Percentiles rank a stretch among this genome's conserved stretches.
Evolutionary conservation across 2,113 vertebrate species (phyloP).

Genomic region (Cynocephalus volans): DNA sequence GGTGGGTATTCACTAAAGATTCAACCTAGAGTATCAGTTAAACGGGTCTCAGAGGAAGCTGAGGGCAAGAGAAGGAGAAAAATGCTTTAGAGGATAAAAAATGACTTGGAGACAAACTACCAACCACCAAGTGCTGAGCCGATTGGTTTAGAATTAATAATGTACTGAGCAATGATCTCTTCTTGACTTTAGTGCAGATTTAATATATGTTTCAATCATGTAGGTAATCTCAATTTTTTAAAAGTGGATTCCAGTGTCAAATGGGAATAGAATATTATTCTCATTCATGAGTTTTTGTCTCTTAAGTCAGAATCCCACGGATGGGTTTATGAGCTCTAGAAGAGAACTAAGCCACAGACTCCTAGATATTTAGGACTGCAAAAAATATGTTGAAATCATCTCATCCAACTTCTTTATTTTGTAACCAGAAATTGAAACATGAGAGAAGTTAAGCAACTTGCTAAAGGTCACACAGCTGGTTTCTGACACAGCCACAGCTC

Average conservation of each 20-base stretch:
- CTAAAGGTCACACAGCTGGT: conserved; percentile 11
- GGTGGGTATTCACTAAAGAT: background rate
- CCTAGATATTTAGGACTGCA: background rate
- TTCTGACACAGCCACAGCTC: background rate
- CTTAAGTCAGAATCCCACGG: background rate
- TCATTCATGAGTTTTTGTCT: conserved; percentile 51
- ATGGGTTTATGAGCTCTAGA: conserved; percentile 6
- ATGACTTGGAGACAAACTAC: background rate
- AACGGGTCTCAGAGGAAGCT: conserved; percentile 18
- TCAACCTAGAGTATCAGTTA: conserved; percentile 22
- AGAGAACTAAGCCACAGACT: conserved; percentile 10
- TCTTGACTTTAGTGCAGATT: conserved; percentile 6
- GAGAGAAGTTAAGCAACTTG: background rate
- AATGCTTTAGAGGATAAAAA: conserved; percentile 23
- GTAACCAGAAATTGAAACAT: conserved; percentile 31
- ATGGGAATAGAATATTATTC: background rate
- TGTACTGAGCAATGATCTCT: background rate
- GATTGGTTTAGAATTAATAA: conserved; percentile 50
- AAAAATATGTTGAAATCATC: background rate
- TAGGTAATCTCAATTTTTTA: conserved; percentile 58
- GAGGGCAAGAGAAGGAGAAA: conserved; percentile 49
- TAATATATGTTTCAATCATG: conserved; percentile 54
- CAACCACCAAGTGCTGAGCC: background rate
- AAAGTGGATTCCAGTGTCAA: conserved; percentile 53
- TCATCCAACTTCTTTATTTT: conserved; percentile 8